phyloP scores from a whole-genome alignment of 2,797 vertebrate genomes.

The Heteromormyrus szaboi region DNA sequence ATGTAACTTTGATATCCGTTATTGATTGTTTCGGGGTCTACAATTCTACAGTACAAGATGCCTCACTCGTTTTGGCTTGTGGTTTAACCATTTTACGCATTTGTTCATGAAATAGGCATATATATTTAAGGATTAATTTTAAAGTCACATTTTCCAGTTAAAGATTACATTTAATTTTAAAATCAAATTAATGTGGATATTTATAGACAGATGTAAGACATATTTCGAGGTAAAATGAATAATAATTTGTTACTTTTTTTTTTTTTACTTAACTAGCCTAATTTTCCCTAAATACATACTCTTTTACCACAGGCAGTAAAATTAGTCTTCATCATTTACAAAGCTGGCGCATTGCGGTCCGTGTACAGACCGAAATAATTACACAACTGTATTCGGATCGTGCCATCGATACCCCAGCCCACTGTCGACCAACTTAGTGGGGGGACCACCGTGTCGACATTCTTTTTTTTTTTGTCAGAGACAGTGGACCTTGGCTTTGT shows the following conservation, averaged over 20 bases:
- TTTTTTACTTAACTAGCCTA: neutral
- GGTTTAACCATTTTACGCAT: neutral
- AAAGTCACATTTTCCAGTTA: neutral
- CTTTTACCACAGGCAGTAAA: neutral
- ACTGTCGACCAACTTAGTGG: neutral
- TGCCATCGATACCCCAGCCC: neutral
- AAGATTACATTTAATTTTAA: neutral
- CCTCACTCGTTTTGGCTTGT: neutral
- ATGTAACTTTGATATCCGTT: neutral
- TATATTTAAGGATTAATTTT: neutral
- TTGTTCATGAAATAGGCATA: neutral
- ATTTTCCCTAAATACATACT: neutral
- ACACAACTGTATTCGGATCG: neutral
- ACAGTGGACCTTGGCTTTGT: neutral
- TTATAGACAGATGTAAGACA: neutral
- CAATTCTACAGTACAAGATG: neutral
- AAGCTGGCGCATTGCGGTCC: neutral
- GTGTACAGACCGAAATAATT: neutral
- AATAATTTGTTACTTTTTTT: neutral
- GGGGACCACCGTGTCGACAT: neutral
- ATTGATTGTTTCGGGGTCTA: neutral
- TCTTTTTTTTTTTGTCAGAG: neutral
- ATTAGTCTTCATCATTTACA: neutral
- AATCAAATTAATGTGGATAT: neutral
- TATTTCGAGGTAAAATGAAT: neutral